Evolutionary conservation across 2,797 vertebrate genomes (phyloP), one percentile per base, ranked within the genome.

Genomic region (Amblyopsis hoosieri): DNA sequence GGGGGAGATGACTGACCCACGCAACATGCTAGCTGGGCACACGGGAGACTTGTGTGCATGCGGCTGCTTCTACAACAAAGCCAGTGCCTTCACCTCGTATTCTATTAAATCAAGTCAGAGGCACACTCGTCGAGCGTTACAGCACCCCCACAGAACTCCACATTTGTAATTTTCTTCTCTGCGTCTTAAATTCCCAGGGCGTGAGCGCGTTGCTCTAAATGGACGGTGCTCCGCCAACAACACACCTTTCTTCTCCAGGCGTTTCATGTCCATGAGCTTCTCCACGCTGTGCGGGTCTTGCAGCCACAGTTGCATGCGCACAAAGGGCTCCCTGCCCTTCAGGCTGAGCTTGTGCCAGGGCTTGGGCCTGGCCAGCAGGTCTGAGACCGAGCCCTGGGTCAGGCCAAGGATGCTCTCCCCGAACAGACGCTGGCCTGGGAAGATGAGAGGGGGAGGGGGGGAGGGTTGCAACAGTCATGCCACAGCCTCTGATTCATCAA

Each of bases 271-370:
- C 96, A 97, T 98, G 84, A 99, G 94, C 86, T 99, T 99, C 90
- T 99, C 97, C 84, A 99, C 96, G 5, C 97, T 99, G 92, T 96
- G 96, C 67, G 96, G 95, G 77, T 99, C 97, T 37, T 95, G 96
- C 59, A 99, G 93, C 97, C 98, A 99, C 15, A 98, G 94, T 90
- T 99, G 97, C 97, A 99, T 99, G 52, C 97, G 97, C 71, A 99
- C 97, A 64, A 99, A 99, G 57, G 97, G 97, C 80, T 99, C 98
- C 75, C 98, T 92, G 61, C 98, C 98, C 90, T 99, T 99, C 82
- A 98, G 92, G 79, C 98, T 99, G 78, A 99, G 94, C 90, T 99
- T 99, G 92, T 99, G 97, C 98, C 98, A 99, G 82, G 97, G 97
- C 87, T 99, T 99, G n/a, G 98, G 98, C 69, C 98, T 94, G 75